Evolutionary conservation across 2,113 vertebrate species (phyloP), one percentile per base, ranked within the genome.

Genomic region (Corydoras sp.): DNA sequence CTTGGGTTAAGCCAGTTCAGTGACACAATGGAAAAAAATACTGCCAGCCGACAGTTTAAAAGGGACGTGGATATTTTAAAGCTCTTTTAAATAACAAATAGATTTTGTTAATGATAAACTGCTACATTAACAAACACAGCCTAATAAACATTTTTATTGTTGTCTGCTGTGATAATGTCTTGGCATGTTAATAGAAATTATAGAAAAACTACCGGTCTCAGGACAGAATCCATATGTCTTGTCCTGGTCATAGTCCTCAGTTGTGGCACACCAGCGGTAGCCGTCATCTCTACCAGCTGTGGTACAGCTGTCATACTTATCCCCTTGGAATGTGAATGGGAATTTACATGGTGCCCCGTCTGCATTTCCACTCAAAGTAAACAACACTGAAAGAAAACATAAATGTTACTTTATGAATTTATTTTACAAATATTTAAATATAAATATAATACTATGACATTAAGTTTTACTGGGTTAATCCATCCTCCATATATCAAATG

Each of bases 261-360:
- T 99, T 67, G 96, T 98, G 51, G 93, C 88, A 58, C 97, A 99
- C 97, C 97, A 99, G 50, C 96, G 91, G 78, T 99, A 99, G 4
- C 95, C 96, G 0, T 99, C 97, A 0, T 91, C 89, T 60, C 97
- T 92, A 70, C 97, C 97, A 75, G 88, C 78, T 0, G 96, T 98
- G 64, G 97, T 99, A 76, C 97, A 99, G 74, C 90, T 77, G 12
- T 96, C 83, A 4, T 93, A 98, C 68, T 86, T 91, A 0, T 88
- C 90, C 18, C 91, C 91, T 82, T 94, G 92, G 76, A 99, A 99
- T 54, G 84, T 94, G 85, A 98, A 99, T 30, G 97, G 97, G 70
- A 99, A 97, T 82, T 97, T 96, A 82, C 97, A 99, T 0, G 97
- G 88, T 58, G 93, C 88, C 1, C 97, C 97, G 0, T 97, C 91